A percentile compares a stretch with the other conserved stretches of the same genome.
Conservation (phyloP, 1,140 invertebrate genomes). For the Agrypnia vestita region DNA sequence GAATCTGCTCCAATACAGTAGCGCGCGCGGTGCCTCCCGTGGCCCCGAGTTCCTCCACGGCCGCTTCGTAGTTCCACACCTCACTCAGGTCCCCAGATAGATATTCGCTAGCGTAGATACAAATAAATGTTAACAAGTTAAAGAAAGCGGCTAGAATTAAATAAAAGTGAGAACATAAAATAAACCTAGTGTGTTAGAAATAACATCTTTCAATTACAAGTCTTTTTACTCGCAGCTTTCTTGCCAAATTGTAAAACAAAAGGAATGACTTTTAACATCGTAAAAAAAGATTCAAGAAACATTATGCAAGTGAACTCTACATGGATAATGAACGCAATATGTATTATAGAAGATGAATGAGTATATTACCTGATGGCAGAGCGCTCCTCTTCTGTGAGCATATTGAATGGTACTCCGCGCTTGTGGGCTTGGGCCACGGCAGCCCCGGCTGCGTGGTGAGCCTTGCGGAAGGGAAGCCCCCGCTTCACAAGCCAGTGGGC, state of each 20-base stretch:
- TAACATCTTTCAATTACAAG: neutral
- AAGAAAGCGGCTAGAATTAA: neutral
- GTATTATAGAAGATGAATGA: neutral
- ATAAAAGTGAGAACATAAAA: neutral
- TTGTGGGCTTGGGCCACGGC: conserved; percentile 76
- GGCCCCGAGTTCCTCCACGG: conserved; percentile 75
- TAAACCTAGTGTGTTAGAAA: neutral
- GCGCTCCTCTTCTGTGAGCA: conserved; percentile 73
- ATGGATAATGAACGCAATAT: neutral
- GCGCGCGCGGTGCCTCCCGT: conserved; percentile 71
- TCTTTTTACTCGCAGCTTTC: neutral
- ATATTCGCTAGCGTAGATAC: conserved; percentile 59
- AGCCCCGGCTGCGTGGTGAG: conserved; percentile 81
- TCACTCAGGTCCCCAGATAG: conserved; percentile 70
- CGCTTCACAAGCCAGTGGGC: conserved; percentile 87
- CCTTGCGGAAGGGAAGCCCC: conserved; percentile 84
- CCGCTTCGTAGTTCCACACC: conserved; percentile 75
- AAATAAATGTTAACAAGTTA: neutral
- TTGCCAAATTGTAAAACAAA: neutral
- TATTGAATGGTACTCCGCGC: conserved; percentile 69
- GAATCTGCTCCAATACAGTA: conserved; percentile 65
- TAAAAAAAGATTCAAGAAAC: neutral
- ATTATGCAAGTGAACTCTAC: neutral
- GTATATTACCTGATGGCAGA: conserved; percentile 70
- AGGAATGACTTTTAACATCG: neutral